Evolutionary conservation across 1,140 invertebrate species (phyloP).

Genomic region (Goniozus legneri): DNA sequence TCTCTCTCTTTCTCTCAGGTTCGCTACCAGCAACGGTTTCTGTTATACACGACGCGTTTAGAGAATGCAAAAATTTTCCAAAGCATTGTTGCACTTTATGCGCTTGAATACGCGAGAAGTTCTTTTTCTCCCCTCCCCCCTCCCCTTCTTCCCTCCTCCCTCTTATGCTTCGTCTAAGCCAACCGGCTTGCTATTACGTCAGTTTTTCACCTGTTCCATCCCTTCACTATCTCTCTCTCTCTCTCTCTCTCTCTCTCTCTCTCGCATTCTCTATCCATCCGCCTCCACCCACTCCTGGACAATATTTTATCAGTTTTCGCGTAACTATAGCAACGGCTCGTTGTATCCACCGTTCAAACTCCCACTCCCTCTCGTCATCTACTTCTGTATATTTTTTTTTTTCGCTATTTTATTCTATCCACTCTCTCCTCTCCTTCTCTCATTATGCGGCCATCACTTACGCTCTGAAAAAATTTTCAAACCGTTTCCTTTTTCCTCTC

Average conservation of each 20-base stretch:
- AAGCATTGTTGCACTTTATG: no score
- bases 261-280: constrained; percentile 1
- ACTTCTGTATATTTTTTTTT: constrained; percentile 22
- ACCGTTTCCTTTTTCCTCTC: no score
- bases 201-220: constrained; percentile 3
- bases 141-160: constrained; percentile 5
- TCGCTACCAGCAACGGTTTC: no score
- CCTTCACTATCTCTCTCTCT: constrained; percentile 13
- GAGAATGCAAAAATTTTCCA: no score
- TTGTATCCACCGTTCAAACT: constrained; percentile 11
- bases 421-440: constrained; percentile 4
- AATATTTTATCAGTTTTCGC: constrained; percentile 44
- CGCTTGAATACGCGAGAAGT: no score
- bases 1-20: no score
- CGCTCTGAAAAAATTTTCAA: no score
- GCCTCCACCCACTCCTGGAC: constrained; percentile 23
- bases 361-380: constrained; percentile 16
- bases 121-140: neutral
- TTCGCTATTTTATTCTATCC: constrained; percentile 24
- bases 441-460: neutral
- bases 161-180: constrained; percentile 14
- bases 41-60: no score
- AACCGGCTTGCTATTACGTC: no score
- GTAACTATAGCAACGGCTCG: constrained; percentile 43
- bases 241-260: neutral